Base-by-base conservation (phyloP, 1,140 invertebrate species). In the Scaptomyza hsui region DNA sequence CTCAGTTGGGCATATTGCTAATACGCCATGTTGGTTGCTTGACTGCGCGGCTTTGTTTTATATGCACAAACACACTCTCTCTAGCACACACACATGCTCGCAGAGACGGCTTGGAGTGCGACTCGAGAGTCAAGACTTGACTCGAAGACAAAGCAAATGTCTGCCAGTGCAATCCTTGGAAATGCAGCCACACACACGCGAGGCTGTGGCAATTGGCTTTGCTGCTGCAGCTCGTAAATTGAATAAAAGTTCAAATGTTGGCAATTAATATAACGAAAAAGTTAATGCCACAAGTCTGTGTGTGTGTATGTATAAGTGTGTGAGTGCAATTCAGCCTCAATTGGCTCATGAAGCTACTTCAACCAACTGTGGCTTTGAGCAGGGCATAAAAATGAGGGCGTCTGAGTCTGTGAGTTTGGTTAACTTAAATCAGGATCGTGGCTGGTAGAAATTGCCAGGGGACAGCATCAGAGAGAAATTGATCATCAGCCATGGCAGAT, bases 171-270 rank as follows among this genome's bases (percentile, higher is more conserved):
- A 35, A 37, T 56, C 51, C 51, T 53, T 53, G 35, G 18, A 13
- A 48, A 13, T 16, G 18, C 32, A 29, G 19, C 18, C 42, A 47
- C 39, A 21, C 16, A 9, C 26, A 10, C 16, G 41, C 15, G 52
- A 72, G 53, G 55, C 69, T 52, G 60, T 47, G 60, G 68, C 72
- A 63, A 61, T 85, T 80, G 61, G 67, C 63, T 7, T 52, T 45
- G 63, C 47, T 60, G 48, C 13, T 67, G 78, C 59, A 68, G 72
- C 81, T 86, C 81, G 81, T 85, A 85, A 85, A 85, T 85, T 86
- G 81, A 85, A 85, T 86, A 86, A 86, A 85, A 86, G 81, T 85
- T 85, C 81, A 85, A 85, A 86, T 85, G 81, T 81, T 86, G 59
- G 81, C 81, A 85, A 85, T 85, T 85, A 85, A 85, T 85, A 85